Percentiles rank a stretch among this genome's conserved stretches.
phyloP scores from a whole-genome alignment of 2,888 invertebrate genomes.

The Dermolepida albohirtum region DNA sequence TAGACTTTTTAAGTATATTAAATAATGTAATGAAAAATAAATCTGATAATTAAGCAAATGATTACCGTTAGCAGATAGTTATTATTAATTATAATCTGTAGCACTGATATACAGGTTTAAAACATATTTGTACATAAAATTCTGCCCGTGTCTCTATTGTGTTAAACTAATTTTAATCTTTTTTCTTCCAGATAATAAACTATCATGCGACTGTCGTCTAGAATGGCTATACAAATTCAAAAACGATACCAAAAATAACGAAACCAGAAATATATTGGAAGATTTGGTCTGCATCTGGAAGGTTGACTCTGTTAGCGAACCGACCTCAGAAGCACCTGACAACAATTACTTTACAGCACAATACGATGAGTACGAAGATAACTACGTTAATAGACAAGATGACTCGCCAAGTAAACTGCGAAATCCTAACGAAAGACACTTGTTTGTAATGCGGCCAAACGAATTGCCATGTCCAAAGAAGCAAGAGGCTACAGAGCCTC shows the following conservation, averaged over 20 bases:
- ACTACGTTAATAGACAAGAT: constrained; percentile 53
- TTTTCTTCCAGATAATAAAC: constrained; percentile 81
- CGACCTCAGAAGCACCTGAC: constrained; percentile 27
- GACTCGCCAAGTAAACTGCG: constrained; percentile 49
- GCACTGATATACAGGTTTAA: no score
- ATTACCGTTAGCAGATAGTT: no score
- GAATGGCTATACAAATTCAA: constrained; percentile 82
- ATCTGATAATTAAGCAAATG: no score
- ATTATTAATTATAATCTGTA: no score
- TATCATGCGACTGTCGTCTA: constrained; percentile 85
- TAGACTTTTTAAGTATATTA: no score
- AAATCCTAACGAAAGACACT: constrained; percentile 53
- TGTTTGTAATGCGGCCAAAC: constrained; percentile 57
- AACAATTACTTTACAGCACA: constrained; percentile 36
- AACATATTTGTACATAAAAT: no score
- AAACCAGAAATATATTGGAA: constrained; percentile 76
- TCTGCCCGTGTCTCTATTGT: no score
- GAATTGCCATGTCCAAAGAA: constrained; percentile 63
- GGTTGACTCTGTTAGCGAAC: constrained; percentile 49
- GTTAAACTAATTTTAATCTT: constrained; percentile 48
- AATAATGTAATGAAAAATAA: no score
- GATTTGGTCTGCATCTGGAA: constrained; percentile 73
- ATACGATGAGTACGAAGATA: constrained; percentile 51
- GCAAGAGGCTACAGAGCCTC: constrained; percentile 57
- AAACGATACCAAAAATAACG: constrained; percentile 79